A percentile compares a stretch with the other conserved stretches of the same genome.
phyloP scores from a whole-genome alignment of 2,888 invertebrate genomes.

The Pachymerium ferrugineum region DNA sequence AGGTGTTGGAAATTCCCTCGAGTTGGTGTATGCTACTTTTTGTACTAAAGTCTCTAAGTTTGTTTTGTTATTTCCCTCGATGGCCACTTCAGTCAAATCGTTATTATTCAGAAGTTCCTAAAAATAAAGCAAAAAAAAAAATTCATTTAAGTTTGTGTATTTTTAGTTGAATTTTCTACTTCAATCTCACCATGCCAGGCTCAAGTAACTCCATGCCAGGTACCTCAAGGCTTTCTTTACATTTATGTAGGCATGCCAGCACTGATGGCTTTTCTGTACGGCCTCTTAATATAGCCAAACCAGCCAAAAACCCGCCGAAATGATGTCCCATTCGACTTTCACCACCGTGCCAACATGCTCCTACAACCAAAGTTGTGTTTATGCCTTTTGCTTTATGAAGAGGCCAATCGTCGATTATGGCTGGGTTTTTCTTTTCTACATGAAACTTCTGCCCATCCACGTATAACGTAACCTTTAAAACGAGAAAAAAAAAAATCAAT shows the following conservation, averaged over 20 bases:
- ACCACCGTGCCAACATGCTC: conserved; percentile 97
- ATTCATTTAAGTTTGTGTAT: no score
- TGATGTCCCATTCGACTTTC: conserved; percentile 86
- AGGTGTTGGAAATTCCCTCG: conserved; percentile 86
- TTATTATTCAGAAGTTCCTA: conserved; percentile 37
- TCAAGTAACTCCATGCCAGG: conserved; percentile 68
- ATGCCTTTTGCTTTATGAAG: conserved; percentile 90
- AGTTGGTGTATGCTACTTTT: conserved; percentile 86
- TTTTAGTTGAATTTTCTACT: neutral
- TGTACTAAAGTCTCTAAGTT: conserved; percentile 81
- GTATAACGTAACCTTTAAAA: conserved; percentile 55
- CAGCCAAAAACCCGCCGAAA: conserved; percentile 81
- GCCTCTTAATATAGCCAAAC: conserved; percentile 71
- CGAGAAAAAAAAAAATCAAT: neutral
- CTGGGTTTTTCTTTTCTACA: conserved; percentile 73
- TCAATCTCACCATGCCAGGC: conserved; percentile 61
- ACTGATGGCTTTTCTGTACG: conserved; percentile 68
- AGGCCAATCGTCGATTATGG: conserved; percentile 99
- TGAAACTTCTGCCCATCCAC: conserved; percentile 76
- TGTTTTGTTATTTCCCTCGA: conserved; percentile 83
- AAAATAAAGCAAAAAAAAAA: neutral
- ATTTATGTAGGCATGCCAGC: conserved; percentile 69
- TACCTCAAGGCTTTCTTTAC: conserved; percentile 74
- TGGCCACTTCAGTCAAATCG: conserved; percentile 79
- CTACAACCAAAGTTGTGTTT: conserved; percentile 87